Evolutionary conservation across 2,113 vertebrate species (phyloP), one percentile per base, ranked within the genome.

Genomic region (Malurus cyaneus): DNA sequence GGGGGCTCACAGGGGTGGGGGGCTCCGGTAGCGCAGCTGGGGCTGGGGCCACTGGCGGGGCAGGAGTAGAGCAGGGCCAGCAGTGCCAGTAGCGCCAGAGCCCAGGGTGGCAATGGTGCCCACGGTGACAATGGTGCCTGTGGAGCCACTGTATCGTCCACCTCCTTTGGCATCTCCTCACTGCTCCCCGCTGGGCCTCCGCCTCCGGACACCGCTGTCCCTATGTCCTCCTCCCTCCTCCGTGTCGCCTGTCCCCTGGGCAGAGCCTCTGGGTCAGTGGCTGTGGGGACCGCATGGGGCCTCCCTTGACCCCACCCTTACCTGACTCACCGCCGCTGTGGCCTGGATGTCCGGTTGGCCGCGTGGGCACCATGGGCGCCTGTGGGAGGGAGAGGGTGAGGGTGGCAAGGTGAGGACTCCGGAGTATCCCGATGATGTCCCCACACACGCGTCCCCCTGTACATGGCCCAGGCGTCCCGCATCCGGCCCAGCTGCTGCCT

Each of bases 281-380:
- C 80, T 2, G 24, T 8, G 23, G 47, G 12, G 13, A 6, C 44
- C 36, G 72, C 14, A 8, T 9, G 3, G 72, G 50, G 65, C 7
- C 6, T 32, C 28, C 28, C 2, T 12, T 1, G 42, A n/a, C 15
- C 28, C 36, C 44, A 0, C 13, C 17, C 50, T 72, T 44, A 79
- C 88, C 65, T 0, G 20, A 44, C 73, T 21, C 0, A 1, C 39
- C 0, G 3, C 71, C 0, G 3, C 34, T 0, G 4, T 6, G 57
- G 72, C 59, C 25, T 32, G 28, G 14, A 44, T 8, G 12, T 71
- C 59, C 5, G 1, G 26, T 31, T 42, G 80, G 17, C 52, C 1
- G 0, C 34, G 65, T 0, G 73, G 65, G 59, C 59, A 65, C 88
- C 88, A 65, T 0, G 65, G 88, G 50, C 50, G 59, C 80, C 88